Base-by-base conservation (phyloP, 37 sponge, comb jelly and placozoan genomes). In the Aplysina aerophoba region DNA sequence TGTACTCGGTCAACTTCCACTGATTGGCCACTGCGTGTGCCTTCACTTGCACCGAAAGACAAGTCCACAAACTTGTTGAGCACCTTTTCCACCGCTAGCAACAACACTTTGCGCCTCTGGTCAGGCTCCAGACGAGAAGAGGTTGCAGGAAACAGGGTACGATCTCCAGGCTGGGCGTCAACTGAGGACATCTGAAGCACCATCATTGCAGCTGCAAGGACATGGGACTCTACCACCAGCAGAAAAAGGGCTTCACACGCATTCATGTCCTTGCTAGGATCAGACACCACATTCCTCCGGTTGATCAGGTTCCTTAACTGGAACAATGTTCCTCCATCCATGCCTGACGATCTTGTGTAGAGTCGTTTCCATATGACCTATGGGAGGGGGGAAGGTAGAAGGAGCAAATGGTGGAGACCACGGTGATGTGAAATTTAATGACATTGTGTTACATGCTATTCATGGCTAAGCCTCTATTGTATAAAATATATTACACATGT, bases 321-420 rank as follows among this genome's bases (percentile, higher is more conserved):
- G 50, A 64, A 84, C 19, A 88, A 78, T 21, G 84, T 88, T n/a
- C 83, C 83, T 0, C 30, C n/a, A 20, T 88, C 89, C 8, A 19
- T 20, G 12, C 44, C 77, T 37, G 84, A 84, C 11, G 27, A 36
- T 4, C 34, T 25, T 22, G 44, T 61, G 75, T 84, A 88, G n/a
- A 88, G 41, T 27, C 79, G n/a, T 37, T 85, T 84, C 84, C 89
- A 88, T 21, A 88, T 82, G 8, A 83, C 88, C 88, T 88, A 71
- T 25, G 27, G n/a, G n/a, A 25, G n/a, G n/a, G n/a, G n/a, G n/a
- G n/a, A n/a, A n/a, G n/a, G n/a, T n/a, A n/a, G n/a, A n/a, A n/a
- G n/a, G n/a, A n/a, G n/a, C n/a, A n/a, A n/a, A n/a, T n/a, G n/a
- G n/a, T n/a, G n/a, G n/a, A n/a, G n/a, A n/a, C n/a, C n/a, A n/a